phyloP scores from a whole-genome alignment of 2,888 invertebrate genomes.

The Exephanes ischioxanthus region DNA sequence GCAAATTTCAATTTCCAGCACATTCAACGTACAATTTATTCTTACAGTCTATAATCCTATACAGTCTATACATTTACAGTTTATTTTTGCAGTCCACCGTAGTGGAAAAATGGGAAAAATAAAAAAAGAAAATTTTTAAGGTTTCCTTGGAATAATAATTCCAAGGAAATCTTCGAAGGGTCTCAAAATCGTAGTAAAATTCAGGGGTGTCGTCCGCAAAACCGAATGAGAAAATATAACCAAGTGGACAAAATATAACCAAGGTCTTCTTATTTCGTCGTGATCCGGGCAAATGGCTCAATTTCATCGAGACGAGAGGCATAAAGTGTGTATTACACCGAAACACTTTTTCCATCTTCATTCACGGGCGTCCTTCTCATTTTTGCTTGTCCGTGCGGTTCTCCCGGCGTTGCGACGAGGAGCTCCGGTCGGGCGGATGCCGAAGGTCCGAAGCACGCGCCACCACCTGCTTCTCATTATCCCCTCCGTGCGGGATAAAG shows the following conservation, averaged over 20 bases:
- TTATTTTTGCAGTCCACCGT: no score
- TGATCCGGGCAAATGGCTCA: slow-evolving; percentile 63
- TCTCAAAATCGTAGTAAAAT: no score
- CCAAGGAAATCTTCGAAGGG: no score
- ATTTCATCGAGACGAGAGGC: slow-evolving; percentile 61
- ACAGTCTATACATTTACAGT: no score
- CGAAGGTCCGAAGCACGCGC: slow-evolving; percentile 78
- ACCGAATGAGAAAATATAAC: not conserved
- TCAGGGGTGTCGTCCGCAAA: no score
- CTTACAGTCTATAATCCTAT: no score
- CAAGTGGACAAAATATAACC: not conserved
- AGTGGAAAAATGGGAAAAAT: no score
- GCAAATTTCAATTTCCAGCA: no score
- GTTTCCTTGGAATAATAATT: no score
- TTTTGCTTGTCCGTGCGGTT: slow-evolving; percentile 30
- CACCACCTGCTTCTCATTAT: slow-evolving; percentile 82
- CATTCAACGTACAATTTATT: no score
- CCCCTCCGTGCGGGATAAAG: slow-evolving; percentile 70
- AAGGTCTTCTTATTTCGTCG: slow-evolving; percentile 36
- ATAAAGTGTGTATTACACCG: slow-evolving; percentile 70
- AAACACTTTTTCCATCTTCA: slow-evolving; percentile 53
- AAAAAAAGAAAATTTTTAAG: no score
- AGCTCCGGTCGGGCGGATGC: slow-evolving; percentile 72
- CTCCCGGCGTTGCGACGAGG: slow-evolving; percentile 46
- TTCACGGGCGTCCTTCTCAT: slow-evolving; percentile 25